Percentiles rank a stretch among this genome's conserved stretches.
phyloP scores from a whole-genome alignment of 2,113 vertebrate genomes.

The Larimichthys polyactis region DNA sequence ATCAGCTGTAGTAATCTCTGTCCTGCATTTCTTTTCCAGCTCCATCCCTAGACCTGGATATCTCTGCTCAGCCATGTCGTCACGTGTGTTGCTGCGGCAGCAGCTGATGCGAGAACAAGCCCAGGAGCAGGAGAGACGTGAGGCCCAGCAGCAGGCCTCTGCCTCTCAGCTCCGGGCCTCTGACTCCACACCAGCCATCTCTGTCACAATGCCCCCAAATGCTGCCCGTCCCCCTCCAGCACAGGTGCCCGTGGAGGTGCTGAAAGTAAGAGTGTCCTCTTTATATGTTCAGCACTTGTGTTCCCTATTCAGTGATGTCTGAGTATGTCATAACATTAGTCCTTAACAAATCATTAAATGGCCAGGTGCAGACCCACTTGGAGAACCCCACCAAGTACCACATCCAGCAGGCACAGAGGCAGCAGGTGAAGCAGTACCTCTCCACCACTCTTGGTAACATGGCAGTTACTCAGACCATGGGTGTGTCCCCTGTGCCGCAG shows the following conservation, averaged over 20 bases:
- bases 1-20: background rate
- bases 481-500: slow-evolving; percentile 76
- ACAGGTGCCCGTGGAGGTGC: slow-evolving; percentile 90
- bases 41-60: slow-evolving; percentile 49
- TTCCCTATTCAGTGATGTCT: background rate
- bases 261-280: slow-evolving; percentile 84
- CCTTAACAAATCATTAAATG: slow-evolving; percentile 3
- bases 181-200: slow-evolving; percentile 86
- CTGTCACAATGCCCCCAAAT: slow-evolving; percentile 80
- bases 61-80: slow-evolving; percentile 80
- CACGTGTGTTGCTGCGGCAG: slow-evolving; percentile 88
- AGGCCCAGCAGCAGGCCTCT: slow-evolving; percentile 85
- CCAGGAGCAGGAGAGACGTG: slow-evolving; percentile 90
- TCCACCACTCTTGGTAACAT: slow-evolving; percentile 89
- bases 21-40: slow-evolving; percentile 46
- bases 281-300: background rate
- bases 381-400: slow-evolving; percentile 92
- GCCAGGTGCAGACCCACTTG: slow-evolving; percentile 90
- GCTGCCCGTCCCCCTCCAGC: slow-evolving; percentile 85
- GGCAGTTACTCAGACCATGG: slow-evolving; percentile 83
- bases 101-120: slow-evolving; percentile 93
- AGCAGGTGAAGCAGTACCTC: slow-evolving; percentile 92
- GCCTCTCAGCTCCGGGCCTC: slow-evolving; percentile 80
- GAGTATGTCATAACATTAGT: background rate
- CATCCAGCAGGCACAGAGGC: slow-evolving; percentile 89